Evolutionary conservation across 64 coral and sea anemone species (phyloP).

Genomic region (Dendrophyllia cribrosa): DNA sequence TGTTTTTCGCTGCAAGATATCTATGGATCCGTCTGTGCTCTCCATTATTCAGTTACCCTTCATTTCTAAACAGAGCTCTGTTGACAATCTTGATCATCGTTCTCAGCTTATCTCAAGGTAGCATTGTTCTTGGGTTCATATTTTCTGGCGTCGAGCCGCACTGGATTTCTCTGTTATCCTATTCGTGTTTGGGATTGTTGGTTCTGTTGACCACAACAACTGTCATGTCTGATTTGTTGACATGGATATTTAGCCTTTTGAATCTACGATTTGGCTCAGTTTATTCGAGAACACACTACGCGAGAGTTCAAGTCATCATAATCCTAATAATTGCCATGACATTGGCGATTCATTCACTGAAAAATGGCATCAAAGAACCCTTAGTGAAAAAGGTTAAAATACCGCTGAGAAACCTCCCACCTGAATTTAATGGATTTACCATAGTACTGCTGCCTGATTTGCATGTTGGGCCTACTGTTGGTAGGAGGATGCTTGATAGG

Average conservation of each 20-base stretch:
- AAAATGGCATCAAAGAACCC: constrained; percentile 68
- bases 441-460: constrained; percentile 86
- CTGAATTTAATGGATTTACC: constrained; percentile 71
- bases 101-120: constrained; percentile 72
- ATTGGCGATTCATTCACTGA: constrained; percentile 15
- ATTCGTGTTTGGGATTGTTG: constrained; percentile 58
- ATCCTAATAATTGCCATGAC: constrained; percentile 17
- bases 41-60: constrained; percentile 57
- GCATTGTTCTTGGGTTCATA: constrained; percentile 77
- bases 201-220: constrained; percentile 51
- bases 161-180: constrained; percentile 73
- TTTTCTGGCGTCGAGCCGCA: constrained; percentile 80
- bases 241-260: constrained; percentile 1
- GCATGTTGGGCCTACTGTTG: constrained; percentile 81
- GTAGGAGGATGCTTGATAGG: constrained; percentile 72
- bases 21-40: constrained; percentile 76
- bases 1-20: constrained; percentile 83
- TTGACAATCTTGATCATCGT: constrained; percentile 49
- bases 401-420: constrained; percentile 78
- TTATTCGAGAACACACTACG: neutral
- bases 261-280: neutral
- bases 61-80: constrained; percentile 31
- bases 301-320: constrained; percentile 37
- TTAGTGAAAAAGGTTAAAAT: constrained; percentile 55
- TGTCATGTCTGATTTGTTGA: constrained; percentile 55